Evolutionary conservation across 1,140 invertebrate species (phyloP).

Genomic region (Drosophila sp.): DNA sequence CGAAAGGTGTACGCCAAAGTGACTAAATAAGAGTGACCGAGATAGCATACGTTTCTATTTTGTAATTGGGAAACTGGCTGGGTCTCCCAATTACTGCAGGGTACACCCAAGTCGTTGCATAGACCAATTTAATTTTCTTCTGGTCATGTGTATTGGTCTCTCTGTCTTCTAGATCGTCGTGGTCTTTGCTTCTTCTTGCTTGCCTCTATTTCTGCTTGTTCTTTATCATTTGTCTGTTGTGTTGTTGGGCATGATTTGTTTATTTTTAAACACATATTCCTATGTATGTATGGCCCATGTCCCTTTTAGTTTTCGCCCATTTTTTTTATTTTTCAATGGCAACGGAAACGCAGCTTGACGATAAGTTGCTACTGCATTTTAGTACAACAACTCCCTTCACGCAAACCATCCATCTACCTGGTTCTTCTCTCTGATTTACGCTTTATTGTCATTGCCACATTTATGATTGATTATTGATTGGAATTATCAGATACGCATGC

Average conservation of each 20-base stretch:
- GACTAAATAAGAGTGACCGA: no score
- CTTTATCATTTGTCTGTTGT: slow-evolving; percentile 42
- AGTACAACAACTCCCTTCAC: slow-evolving; percentile 15
- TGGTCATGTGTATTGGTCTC: neutral
- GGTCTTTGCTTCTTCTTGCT: slow-evolving; percentile 35
- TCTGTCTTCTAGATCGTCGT: slow-evolving; percentile 21
- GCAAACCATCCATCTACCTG: slow-evolving; percentile 40
- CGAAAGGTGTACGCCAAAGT: no score
- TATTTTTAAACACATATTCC: slow-evolving; percentile 74
- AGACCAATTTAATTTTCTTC: neutral
- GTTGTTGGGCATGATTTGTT: slow-evolving; percentile 68
- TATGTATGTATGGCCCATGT: slow-evolving; percentile 19
- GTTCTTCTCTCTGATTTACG: slow-evolving; percentile 67
- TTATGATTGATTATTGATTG: slow-evolving; percentile 82
- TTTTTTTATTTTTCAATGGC: slow-evolving; percentile 56
- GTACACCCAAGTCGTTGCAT: no score
- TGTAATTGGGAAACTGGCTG: no score
- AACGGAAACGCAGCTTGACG: slow-evolving; percentile 58
- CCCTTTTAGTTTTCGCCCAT: slow-evolving; percentile 32
- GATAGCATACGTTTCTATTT: no score
- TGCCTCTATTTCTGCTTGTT: slow-evolving; percentile 41
- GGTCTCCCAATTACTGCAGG: no score
- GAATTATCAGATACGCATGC: slow-evolving; percentile 79
- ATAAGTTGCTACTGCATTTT: slow-evolving; percentile 48
- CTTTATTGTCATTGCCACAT: slow-evolving; percentile 78